phyloP scores from a whole-genome alignment of 2,888 invertebrate species.

The Penaeus monodon region DNA sequence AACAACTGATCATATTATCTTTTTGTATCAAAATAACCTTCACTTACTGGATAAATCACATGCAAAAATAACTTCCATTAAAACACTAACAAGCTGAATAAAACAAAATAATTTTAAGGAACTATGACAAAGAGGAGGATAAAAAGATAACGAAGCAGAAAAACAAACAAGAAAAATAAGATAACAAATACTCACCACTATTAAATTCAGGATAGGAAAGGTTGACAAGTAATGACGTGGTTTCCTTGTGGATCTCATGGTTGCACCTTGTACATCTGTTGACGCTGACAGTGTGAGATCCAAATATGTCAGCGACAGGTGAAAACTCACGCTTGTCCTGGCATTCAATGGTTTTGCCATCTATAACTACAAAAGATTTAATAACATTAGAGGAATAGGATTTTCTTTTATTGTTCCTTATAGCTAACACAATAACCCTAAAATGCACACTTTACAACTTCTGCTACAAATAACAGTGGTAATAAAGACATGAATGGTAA shows the following conservation, averaged over 20 bases:
- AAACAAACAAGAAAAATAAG: background rate
- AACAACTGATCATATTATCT: too few species aligned
- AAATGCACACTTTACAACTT: too few species aligned
- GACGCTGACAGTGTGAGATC: constrained; percentile 50
- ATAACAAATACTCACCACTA: constrained; percentile 30
- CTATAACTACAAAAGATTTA: background rate
- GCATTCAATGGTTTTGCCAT: constrained; percentile 9
- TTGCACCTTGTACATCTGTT: constrained; percentile 56
- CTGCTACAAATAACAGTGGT: too few species aligned
- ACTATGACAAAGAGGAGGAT: too few species aligned
- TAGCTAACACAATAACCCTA: too few species aligned
- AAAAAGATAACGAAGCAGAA: background rate
- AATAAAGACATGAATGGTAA: too few species aligned
- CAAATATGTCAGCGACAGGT: constrained; percentile 56
- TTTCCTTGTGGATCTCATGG: constrained; percentile 54
- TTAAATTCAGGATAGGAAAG: constrained; percentile 47
- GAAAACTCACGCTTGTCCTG: constrained; percentile 55
- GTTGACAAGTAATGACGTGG: constrained; percentile 60
- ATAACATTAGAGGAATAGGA: background rate
- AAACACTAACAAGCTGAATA: background rate
- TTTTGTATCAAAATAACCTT: too few species aligned
- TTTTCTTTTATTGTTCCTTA: too few species aligned
- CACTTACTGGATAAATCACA: too few species aligned
- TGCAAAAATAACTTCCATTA: too few species aligned
- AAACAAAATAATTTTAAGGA: background rate